phyloP scores from a whole-genome alignment of 2,888 invertebrate species.

The Hedya salicella region DNA sequence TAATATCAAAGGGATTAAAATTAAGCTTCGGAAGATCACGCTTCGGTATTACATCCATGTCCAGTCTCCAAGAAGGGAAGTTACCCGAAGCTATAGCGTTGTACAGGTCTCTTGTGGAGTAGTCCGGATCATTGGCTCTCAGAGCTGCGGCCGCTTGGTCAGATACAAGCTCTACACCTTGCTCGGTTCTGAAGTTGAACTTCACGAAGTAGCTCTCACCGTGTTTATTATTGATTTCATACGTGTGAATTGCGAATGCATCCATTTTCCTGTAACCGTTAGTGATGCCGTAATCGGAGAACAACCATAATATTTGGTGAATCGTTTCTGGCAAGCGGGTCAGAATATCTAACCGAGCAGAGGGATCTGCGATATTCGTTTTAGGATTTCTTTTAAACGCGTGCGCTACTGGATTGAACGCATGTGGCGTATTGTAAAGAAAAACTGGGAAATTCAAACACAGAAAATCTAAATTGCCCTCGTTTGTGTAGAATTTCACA shows the following conservation, averaged over 20 bases:
- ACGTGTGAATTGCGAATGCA: conserved; percentile 94
- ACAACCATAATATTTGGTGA: conserved; percentile 91
- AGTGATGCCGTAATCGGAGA: conserved; percentile 93
- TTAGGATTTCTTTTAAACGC: too few species aligned
- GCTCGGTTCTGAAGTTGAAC: too few species aligned
- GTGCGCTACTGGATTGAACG: conserved; percentile 87
- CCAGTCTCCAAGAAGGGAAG: too few species aligned
- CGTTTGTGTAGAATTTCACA: conserved; percentile 93
- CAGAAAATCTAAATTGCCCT: conserved; percentile 93
- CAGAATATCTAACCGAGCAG: conserved; percentile 78
- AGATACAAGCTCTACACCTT: conserved; percentile 69
- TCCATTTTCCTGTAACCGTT: conserved; percentile 95
- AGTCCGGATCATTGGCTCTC: conserved; percentile 90
- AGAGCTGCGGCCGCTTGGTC: conserved; percentile 81
- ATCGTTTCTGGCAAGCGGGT: conserved; percentile 90
- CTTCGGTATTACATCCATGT: too few species aligned
- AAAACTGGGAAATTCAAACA: conserved; percentile 95
- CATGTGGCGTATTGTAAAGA: conserved; percentile 93
- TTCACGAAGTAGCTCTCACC: too few species aligned
- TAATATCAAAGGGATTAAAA: conserved; percentile 89
- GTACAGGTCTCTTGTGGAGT: conserved; percentile 91
- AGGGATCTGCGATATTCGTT: too few species aligned
- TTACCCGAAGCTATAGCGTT: conserved; percentile 91
- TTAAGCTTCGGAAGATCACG: conserved; percentile 82
- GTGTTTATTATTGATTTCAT: conserved; percentile 67